Base-by-base conservation (phyloP, 2,888 invertebrate genomes). In the Athripsodes cinereus region DNA sequence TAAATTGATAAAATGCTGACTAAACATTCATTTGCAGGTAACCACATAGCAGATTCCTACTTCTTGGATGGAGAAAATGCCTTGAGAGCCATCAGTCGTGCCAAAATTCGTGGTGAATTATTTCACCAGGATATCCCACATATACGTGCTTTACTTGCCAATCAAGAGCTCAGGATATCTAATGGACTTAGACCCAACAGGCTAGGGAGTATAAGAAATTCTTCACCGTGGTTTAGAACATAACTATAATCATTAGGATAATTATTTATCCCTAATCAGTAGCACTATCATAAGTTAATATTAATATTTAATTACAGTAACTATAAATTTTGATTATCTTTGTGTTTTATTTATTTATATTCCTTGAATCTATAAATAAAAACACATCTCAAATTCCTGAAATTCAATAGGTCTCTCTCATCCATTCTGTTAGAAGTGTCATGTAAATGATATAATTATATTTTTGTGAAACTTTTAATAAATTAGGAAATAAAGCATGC, bases 71-170 rank as follows among this genome's bases (percentile, higher is more conserved):
- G 84, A 1, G 72, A 76, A 1, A 78, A 79, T 63, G 86, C 85
- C 1, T 70, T 80, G 60, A 71, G 76, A 62, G 81, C 82, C 2
- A 80, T 83, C 1, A 71, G 70, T 50, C 76, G 76, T 64, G 71
- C 84, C 8, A 79, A 78, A 57, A 72, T 74, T 2, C 81, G 79
- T 59, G 82, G 82, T 11, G 74, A 78, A 64, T 73, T 83, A 6
- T 87, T 83, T 70, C 86, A 82, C 70, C 77, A 81, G 55, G 81
- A 86, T 52, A 80, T 83, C 63, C 86, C 86, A 0, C 87, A 87
- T 68, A 78, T 80, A 22, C 72, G 80, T 63, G 81, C 84, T 0
- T 67, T 87, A 2, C 70, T 85, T 10, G 75, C 75, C 35, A 82
- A 86, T 68, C 85, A 87, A 64, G 75, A 83, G 58, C 71, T 80